These are phyloP conservation scores for Crocallis elinguaria DNA, from an alignment of 2,888 invertebrate species.

Conservation along the genomic window DNA sequence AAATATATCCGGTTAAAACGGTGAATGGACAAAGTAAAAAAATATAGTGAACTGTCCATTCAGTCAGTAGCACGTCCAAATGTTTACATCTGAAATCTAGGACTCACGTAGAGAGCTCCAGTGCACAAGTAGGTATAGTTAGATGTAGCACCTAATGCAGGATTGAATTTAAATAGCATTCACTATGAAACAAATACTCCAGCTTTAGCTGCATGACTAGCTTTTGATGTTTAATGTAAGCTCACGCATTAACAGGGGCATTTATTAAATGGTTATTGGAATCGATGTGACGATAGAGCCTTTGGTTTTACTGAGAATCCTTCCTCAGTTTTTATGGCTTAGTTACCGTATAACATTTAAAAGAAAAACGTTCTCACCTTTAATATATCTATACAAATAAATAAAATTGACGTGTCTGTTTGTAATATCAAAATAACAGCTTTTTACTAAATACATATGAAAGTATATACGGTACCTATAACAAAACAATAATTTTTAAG, in stretches of 20 bases:
- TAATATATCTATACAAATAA: neutral
- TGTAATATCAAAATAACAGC: no score
- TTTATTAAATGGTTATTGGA: constrained; percentile 27
- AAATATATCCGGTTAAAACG: constrained; percentile 9
- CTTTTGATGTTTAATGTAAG: constrained; percentile 24
- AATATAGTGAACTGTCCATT: constrained; percentile 2
- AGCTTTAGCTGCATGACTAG: constrained; percentile 25
- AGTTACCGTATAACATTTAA: neutral
- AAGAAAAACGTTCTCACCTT: neutral
- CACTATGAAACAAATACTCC: constrained; percentile 5
- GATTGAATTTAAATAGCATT: constrained; percentile 30
- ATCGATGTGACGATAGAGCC: constrained; percentile 6
- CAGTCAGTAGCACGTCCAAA: constrained; percentile 17
- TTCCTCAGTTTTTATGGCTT: constrained; percentile 4
- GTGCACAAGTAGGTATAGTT: constrained; percentile 30
- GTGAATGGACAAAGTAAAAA: constrained; percentile 7
- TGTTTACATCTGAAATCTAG: constrained; percentile 48
- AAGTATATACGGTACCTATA: no score
- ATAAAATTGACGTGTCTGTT: no score
- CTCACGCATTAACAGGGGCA: constrained; percentile 3
- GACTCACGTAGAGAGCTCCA: constrained; percentile 43
- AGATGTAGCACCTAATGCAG: constrained; percentile 28
- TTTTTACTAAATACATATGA: no score
- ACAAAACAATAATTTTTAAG: no score
- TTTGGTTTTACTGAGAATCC: constrained; percentile 14